phyloP scores from a whole-genome alignment of 2,888 invertebrate genomes.

The Amphipyra berbera region DNA sequence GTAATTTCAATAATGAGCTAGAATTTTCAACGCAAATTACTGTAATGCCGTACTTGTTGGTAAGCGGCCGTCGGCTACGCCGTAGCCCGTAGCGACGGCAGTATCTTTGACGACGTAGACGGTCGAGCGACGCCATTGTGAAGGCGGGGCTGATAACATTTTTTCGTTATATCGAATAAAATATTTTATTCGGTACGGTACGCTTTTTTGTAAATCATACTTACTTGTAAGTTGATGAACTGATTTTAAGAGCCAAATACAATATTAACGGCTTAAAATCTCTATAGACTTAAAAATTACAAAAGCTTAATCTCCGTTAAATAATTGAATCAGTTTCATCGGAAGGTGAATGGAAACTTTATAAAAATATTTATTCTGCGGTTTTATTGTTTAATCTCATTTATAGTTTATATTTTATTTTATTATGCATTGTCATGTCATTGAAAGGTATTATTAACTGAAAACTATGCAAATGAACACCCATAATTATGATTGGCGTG shows the following conservation, averaged over 20 bases:
- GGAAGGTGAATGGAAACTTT: not conserved
- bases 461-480: conserved; percentile 45
- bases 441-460: conserved; percentile 29
- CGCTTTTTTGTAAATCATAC: not conserved
- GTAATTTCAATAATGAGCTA: conserved; percentile 30
- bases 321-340: conserved; percentile 15
- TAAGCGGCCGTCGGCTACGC: conserved; percentile 55
- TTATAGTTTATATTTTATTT: not conserved
- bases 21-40: conserved; percentile 28
- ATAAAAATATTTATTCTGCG: not conserved
- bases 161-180: not conserved
- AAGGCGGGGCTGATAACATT: conserved; percentile 27
- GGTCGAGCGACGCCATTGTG: conserved; percentile 16
- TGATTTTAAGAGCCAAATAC: not conserved
- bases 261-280: not conserved
- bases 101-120: conserved; percentile 39
- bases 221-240: too few relatives aligned
- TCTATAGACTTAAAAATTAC: conserved; percentile 1
- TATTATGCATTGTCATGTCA: conserved; percentile 29
- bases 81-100: conserved; percentile 49
- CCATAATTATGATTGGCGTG: conserved; percentile 38
- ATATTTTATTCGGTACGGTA: not conserved
- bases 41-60: conserved; percentile 11
- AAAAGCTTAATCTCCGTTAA: conserved; percentile 4
- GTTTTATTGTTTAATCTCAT: not conserved